Percentiles rank a stretch among this genome's conserved stretches.
Conservation (phyloP, 2,888 invertebrate species). For the Xestobium rufovillosum region DNA sequence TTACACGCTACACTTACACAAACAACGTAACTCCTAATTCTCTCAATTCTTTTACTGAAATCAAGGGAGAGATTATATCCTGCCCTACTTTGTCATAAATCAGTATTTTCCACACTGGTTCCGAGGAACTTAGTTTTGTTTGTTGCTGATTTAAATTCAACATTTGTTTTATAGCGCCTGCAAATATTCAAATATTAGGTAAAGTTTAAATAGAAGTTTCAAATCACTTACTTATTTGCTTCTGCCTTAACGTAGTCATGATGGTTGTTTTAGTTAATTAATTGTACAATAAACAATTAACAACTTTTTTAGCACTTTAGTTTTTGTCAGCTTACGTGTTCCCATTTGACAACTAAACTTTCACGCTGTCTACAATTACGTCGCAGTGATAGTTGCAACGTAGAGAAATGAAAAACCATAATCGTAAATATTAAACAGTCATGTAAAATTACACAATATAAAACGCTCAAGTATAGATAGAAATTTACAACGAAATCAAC, state of each 20-base stretch:
- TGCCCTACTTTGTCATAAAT: slow-evolving; percentile 95
- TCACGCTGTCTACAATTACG: too few species aligned
- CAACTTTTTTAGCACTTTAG: too few species aligned
- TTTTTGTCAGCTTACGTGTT: too few species aligned
- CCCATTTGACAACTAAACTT: too few species aligned
- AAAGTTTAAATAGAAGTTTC: slow-evolving; percentile 10
- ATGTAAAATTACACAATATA: too few species aligned
- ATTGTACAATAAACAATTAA: too few species aligned
- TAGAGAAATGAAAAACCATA: too few species aligned
- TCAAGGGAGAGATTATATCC: slow-evolving; percentile 94
- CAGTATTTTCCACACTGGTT: slow-evolving; percentile 94
- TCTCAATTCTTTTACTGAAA: slow-evolving; percentile 90
- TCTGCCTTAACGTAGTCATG: slow-evolving; percentile 61
- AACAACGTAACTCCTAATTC: slow-evolving; percentile 96
- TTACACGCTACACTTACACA: slow-evolving; percentile 60
- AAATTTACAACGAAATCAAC: too few species aligned
- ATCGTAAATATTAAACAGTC: too few species aligned
- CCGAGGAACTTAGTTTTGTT: slow-evolving; percentile 66
- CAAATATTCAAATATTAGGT: slow-evolving; percentile 30
- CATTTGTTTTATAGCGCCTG: slow-evolving; percentile 92
- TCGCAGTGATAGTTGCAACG: too few species aligned
- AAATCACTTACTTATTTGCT: slow-evolving; percentile 58
- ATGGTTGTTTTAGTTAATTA: neutral
- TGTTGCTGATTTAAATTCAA: slow-evolving; percentile 82
- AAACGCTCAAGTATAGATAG: too few species aligned